Evolutionary conservation across 2,888 invertebrate genomes (phyloP), one percentile per base, ranked within the genome.

Genomic region (Lydus trimaculatus): DNA sequence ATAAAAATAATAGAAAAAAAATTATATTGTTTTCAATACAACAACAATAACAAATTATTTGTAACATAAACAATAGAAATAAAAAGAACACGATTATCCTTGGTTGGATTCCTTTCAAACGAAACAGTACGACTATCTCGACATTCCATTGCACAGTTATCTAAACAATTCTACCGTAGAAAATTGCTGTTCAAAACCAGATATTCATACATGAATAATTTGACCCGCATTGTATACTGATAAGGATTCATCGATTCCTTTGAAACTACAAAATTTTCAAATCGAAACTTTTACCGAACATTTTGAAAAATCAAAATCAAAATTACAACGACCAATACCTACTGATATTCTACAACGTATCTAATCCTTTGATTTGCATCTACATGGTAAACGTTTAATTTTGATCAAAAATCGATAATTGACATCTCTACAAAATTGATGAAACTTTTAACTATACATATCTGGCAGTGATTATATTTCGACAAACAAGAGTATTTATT

Each of bases 171-270:
- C 56, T 58, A 58, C 56, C 64, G 64, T 64, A 64, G 64, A 64
- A 63, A 64, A 58, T 58, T 56, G 64, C 31, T 58, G 31, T 31
- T 58, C 61, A 58, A n/a, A 52, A 61, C 68, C 65, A 73, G 72
- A 73, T 73, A 70, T 72, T 70, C 70, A 69, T 72, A 70, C 72
- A 73, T 72, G 73, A 70, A 65, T 66, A 72, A 73, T 64, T 69
- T 70, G 66, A 66, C 73, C 73, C 72, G 73, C 70, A 70, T 64
- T 70, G 72, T 73, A 70, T 52, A 65, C 48, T 48, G 69, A 69
- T 72, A 73, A 70, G 73, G 62, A 64, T 72, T 72, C 65, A 70
- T 70, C 72, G 73, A 73, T 73, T 73, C 67, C 70, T 73, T 72
- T 64, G 63, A 68, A 61, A 66, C 65, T 63, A 58, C 58, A 65